Evolutionary conservation across 2,888 invertebrate genomes (phyloP).

Genomic region (Zelleria hepariella): DNA sequence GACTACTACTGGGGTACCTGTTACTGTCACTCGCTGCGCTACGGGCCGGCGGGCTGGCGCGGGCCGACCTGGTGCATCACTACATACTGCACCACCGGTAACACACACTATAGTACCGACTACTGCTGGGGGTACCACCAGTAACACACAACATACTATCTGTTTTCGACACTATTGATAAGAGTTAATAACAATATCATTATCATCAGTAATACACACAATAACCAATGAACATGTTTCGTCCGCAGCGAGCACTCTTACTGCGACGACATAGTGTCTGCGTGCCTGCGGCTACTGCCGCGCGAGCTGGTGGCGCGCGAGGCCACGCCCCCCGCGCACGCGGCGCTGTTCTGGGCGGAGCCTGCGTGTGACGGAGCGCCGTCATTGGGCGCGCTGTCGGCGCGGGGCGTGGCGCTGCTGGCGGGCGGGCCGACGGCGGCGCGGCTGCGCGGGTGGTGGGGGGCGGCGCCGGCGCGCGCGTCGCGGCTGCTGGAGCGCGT

Average conservation of each 20-base stretch:
- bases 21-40: conserved; percentile 80
- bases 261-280: conserved; percentile 22
- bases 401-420: conserved; percentile 74
- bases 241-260: conserved; percentile 23
- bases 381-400: conserved; percentile 11
- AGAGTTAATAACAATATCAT: too few species aligned
- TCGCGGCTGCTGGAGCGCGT: conserved; percentile 37
- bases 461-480: conserved; percentile 69
- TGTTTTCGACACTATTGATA: too few species aligned
- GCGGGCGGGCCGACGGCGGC: conserved; percentile 62
- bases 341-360: conserved; percentile 12
- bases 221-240: too few species aligned
- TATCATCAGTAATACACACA: too few species aligned
- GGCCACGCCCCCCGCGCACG: conserved; percentile 11
- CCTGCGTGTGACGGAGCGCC: too few species aligned
- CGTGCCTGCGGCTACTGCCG: conserved; percentile 39
- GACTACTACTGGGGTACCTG: conserved; percentile 77
- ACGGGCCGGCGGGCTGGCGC: conserved; percentile 75
- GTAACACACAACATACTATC: too few species aligned
- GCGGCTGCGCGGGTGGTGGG: conserved; percentile 86
- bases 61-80: conserved; percentile 79
- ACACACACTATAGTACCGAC: too few species aligned
- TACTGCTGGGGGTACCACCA: too few species aligned
- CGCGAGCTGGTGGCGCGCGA: conserved; percentile 20
- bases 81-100: conserved; percentile 74